phyloP scores from a whole-genome alignment of 1,140 invertebrate species.

The Drosophila azteca region DNA sequence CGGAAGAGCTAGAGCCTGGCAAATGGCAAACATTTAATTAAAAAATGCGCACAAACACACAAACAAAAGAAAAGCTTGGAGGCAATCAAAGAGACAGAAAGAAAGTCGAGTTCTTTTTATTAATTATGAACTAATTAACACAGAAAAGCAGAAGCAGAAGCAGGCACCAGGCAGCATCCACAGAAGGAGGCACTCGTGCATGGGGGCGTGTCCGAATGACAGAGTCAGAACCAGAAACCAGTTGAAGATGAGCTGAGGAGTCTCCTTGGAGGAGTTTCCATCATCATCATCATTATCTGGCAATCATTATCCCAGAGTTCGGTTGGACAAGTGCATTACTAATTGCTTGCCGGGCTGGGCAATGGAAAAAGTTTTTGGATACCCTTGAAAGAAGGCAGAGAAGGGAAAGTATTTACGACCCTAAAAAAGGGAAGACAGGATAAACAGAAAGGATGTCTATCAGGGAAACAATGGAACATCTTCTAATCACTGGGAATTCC shows the following conservation, averaged over 20 bases:
- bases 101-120: constrained; percentile 37
- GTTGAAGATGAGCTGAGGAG: constrained; percentile 28
- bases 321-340: constrained; percentile 64
- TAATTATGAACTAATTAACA: constrained; percentile 76
- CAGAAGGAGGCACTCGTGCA: constrained; percentile 54
- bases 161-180: constrained; percentile 12
- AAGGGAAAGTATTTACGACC: too few relatives aligned
- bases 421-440: too few relatives aligned
- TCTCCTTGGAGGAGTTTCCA: constrained; percentile 9
- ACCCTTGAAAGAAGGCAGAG: too few relatives aligned
- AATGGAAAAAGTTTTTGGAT: too few relatives aligned
- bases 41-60: constrained; percentile 32
- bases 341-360: constrained; percentile 47
- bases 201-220: constrained; percentile 61
- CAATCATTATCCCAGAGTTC: constrained; percentile 10
- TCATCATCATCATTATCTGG: constrained; percentile 32
- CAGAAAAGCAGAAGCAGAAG: constrained; percentile 28
- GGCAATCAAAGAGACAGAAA: constrained; percentile 45
- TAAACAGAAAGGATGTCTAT: too few relatives aligned
- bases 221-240: constrained; percentile 25
- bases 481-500: too few relatives aligned
- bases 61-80: constrained; percentile 24
- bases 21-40: constrained; percentile 61
- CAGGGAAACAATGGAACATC: too few relatives aligned
- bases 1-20: constrained; percentile 2